phyloP scores from a whole-genome alignment of 2,113 vertebrate genomes.

The Pteropus alecto region DNA sequence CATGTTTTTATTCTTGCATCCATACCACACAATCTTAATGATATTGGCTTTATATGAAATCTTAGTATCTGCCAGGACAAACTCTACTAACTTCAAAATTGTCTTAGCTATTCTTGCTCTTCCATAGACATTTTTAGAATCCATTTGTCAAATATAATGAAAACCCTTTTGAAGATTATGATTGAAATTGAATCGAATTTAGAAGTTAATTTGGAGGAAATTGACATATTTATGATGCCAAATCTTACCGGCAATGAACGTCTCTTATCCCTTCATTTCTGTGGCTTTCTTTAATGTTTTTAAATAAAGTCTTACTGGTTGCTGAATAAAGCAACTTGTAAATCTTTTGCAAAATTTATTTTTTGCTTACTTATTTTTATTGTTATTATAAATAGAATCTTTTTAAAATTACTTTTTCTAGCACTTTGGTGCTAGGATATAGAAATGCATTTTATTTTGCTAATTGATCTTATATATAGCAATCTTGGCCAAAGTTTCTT shows the following conservation, averaged over 20 bases:
- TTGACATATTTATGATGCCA: background rate
- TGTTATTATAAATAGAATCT: slow-evolving; percentile 25
- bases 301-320: background rate
- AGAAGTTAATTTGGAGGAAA: background rate
- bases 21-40: rapidly evolving
- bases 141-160: background rate
- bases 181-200: slow-evolving; percentile 17
- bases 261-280: background rate
- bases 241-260: background rate
- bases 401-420: background rate
- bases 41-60: background rate
- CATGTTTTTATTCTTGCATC: rapidly evolving
- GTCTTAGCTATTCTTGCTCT: background rate
- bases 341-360: background rate
- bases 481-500: background rate
- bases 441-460: background rate
- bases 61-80: background rate
- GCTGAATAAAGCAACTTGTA: background rate
- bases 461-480: background rate
- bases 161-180: background rate
- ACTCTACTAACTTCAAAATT: background rate
- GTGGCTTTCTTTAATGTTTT: background rate
- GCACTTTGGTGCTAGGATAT: background rate
- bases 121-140: background rate
- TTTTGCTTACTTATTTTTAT: slow-evolving; percentile 27